phyloP scores from a whole-genome alignment of 2,113 vertebrate genomes.

The Oncorhynchus gorbuscha region DNA sequence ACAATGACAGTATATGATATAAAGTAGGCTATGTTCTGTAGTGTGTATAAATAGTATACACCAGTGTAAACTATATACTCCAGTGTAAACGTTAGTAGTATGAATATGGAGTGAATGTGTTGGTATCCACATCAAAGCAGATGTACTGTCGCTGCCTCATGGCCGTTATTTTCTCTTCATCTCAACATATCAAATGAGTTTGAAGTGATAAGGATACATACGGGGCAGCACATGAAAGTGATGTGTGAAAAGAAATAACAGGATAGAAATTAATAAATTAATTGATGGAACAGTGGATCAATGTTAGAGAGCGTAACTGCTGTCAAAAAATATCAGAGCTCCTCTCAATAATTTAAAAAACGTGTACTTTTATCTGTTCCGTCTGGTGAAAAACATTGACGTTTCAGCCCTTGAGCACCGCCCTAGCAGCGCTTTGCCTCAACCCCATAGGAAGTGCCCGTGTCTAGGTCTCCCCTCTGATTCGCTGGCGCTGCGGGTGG shows the following conservation, averaged over 20 bases:
- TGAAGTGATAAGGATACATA: neutral
- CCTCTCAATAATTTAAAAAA: neutral
- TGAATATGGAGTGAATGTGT: neutral
- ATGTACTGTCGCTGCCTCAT: neutral
- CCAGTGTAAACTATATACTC: too few relatives aligned
- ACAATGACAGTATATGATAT: too few relatives aligned
- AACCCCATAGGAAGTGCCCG: neutral
- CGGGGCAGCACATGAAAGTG: neutral
- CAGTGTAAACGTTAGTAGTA: neutral
- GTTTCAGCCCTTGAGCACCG: neutral
- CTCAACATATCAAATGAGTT: neutral
- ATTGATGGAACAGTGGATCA: neutral
- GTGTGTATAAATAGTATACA: too few relatives aligned
- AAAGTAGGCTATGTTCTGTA: too few relatives aligned
- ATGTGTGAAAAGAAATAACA: neutral
- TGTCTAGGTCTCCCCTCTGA: neutral
- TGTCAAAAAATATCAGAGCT: neutral
- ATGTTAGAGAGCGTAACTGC: neutral
- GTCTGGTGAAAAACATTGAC: neutral
- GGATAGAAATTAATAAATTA: neutral
- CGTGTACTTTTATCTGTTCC: neutral
- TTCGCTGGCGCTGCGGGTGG: conserved; percentile 12
- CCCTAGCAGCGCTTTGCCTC: neutral
- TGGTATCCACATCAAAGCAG: conserved; percentile 10
- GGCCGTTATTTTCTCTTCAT: neutral